Conservation (phyloP, 2,888 invertebrate species). For the Scaptomyza parva region DNA sequence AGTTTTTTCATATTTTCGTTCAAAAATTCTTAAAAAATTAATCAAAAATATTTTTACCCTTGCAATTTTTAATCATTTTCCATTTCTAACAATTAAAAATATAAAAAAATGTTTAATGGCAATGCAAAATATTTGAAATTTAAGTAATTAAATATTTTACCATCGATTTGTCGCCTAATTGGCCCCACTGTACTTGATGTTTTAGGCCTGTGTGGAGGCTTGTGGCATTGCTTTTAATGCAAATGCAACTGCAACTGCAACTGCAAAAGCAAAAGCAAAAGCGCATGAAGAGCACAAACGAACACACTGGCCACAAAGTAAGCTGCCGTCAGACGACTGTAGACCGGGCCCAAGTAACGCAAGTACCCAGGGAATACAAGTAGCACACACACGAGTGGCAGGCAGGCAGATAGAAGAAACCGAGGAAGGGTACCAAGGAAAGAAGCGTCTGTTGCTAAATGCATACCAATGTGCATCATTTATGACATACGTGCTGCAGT, state of each 20-base stretch:
- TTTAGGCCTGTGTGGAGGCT: conserved; percentile 49
- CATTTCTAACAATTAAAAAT: no score
- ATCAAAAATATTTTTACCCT: no score
- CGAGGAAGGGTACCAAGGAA: not conserved
- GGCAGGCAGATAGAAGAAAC: not conserved
- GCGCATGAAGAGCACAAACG: conserved; percentile 72
- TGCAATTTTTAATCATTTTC: no score
- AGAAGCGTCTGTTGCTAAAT: conserved; percentile 12
- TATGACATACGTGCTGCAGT: conserved; percentile 59
- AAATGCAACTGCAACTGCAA: no score
- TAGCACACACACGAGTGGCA: not conserved
- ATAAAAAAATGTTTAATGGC: no score
- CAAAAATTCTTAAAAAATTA: no score
- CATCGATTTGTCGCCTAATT: not conserved
- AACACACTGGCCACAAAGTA: conserved; percentile 61
- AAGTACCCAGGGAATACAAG: conserved; percentile 9
- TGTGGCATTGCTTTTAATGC: conserved; percentile 72
- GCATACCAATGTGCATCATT: conserved; percentile 71
- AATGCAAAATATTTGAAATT: no score
- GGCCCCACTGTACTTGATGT: conserved; percentile 48
- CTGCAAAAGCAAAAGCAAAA: conserved; percentile 75
- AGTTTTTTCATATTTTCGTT: no score
- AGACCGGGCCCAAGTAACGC: not conserved
- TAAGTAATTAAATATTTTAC: not conserved
- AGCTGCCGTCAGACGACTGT: conserved; percentile 48